These are phyloP conservation scores for Epinotia nisella DNA, from an alignment of 2,888 invertebrate species.

Conservation along the genomic window DNA sequence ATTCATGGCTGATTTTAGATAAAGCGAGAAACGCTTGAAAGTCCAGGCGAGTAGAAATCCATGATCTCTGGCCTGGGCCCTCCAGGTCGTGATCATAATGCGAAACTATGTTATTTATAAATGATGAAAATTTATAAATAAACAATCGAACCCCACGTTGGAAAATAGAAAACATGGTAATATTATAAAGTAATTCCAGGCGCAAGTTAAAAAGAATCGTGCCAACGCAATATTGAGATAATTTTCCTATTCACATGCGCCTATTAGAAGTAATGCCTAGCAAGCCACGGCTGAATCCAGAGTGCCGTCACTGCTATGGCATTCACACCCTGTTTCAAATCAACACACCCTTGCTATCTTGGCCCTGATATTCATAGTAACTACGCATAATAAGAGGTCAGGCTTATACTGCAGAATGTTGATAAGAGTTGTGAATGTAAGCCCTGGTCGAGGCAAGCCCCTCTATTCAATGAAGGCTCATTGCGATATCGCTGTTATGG, in stretches of 20 bases:
- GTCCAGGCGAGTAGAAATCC: too few species aligned
- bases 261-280: slow-evolving; percentile 33
- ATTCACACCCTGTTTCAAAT: background rate
- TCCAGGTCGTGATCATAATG: too few species aligned
- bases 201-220: slow-evolving; percentile 21
- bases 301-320: background rate
- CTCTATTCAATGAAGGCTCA: slow-evolving; percentile 8
- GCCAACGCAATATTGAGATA: slow-evolving; percentile 28
- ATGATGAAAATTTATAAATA: too few species aligned
- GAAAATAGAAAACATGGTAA: slow-evolving; percentile 5
- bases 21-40: too few species aligned
- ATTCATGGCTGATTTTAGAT: too few species aligned
- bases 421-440: background rate
- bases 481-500: slow-evolving; percentile 22
- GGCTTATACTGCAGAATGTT: background rate
- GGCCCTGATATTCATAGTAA: background rate
- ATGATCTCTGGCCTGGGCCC: too few species aligned
- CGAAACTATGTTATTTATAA: too few species aligned
- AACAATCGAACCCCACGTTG: too few species aligned
- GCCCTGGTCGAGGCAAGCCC: background rate
- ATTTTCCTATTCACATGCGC: slow-evolving; percentile 32
- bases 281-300: slow-evolving; percentile 28
- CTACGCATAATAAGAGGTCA: background rate
- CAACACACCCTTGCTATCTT: background rate
- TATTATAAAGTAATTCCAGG: slow-evolving; percentile 3